These are phyloP conservation scores for Chaetodon trifasciatus DNA, from an alignment of 2,797 vertebrate genomes.

Conservation along the genomic window DNA sequence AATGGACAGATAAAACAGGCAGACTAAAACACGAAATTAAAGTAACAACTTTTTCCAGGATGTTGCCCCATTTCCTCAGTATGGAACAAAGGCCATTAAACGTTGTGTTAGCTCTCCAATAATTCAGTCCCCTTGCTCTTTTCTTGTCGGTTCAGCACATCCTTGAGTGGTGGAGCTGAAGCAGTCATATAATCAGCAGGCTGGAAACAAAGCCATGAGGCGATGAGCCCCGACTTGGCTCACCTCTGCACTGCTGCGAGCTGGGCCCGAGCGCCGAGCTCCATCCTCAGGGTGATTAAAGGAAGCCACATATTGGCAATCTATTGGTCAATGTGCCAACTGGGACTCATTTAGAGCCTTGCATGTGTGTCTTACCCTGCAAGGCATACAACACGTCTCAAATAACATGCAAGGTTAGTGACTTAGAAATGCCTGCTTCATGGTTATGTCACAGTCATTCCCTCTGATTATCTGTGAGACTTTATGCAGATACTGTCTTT, in stretches of 20 bases:
- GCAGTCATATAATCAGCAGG: constrained; percentile 41
- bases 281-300: constrained; percentile 51
- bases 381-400: constrained; percentile 11
- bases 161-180: constrained; percentile 32
- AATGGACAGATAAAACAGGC: constrained; percentile 49
- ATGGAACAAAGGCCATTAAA: constrained; percentile 40
- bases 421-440: constrained; percentile 9
- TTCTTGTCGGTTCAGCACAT: constrained; percentile 65
- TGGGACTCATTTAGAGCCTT: constrained; percentile 53
- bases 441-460: not conserved
- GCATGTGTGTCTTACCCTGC: not conserved
- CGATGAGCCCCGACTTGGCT: constrained; percentile 45
- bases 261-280: constrained; percentile 2
- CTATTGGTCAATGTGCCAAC: constrained; percentile 59
- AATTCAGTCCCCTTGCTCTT: constrained; percentile 37
- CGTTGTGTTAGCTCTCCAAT: constrained; percentile 15
- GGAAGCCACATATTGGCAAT: constrained; percentile 56
- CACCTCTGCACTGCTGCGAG: constrained; percentile 47
- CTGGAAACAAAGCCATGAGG: constrained; percentile 36
- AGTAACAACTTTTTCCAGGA: constrained; percentile 42
- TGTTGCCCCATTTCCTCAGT: constrained; percentile 19
- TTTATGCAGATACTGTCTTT: not conserved
- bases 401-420: constrained; percentile 16
- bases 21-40: constrained; percentile 50
- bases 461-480: constrained; percentile 11